phyloP scores from a whole-genome alignment of 2,113 vertebrate genomes.

The Rousettus leschenaultii region DNA sequence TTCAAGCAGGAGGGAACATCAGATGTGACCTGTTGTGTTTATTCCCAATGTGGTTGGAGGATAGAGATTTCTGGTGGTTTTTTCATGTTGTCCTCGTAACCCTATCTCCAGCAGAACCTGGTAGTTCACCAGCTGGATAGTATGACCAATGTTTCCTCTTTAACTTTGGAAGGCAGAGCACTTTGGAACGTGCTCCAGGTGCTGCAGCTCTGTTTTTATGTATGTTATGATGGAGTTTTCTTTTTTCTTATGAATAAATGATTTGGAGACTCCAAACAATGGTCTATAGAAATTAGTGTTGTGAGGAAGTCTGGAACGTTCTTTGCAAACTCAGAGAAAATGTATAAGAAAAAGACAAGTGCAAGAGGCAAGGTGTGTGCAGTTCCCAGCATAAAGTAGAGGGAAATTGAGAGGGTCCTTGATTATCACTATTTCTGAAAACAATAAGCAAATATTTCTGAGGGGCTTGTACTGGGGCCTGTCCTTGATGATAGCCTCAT shows the following conservation, averaged over 20 bases:
- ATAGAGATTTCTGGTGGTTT: constrained; percentile 56
- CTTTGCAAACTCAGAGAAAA: background rate
- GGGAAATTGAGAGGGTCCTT: background rate
- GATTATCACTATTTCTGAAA: background rate
- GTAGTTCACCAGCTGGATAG: constrained; percentile 49
- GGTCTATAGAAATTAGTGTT: background rate
- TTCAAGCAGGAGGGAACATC: constrained; percentile 41
- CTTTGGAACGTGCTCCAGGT: background rate
- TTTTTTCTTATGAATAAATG: constrained; percentile 58
- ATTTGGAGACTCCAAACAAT: constrained; percentile 37
- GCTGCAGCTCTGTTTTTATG: constrained; percentile 58
- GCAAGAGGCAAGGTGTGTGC: background rate
- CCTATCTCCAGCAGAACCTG: constrained; percentile 27
- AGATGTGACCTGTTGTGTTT: constrained; percentile 59
- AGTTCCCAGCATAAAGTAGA: background rate
- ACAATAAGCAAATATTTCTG: background rate
- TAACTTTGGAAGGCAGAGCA: constrained; percentile 65
- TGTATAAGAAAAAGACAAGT: background rate
- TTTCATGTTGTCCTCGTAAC: constrained; percentile 62
- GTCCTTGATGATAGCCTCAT: background rate
- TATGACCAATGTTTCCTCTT: constrained; percentile 61
- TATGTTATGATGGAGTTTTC: constrained; percentile 50
- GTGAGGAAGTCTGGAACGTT: background rate
- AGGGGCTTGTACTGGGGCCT: background rate
- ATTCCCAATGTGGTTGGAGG: constrained; percentile 44